Conservation (phyloP, 2,797 vertebrate genomes). For the Cyclura pinguis region DNA sequence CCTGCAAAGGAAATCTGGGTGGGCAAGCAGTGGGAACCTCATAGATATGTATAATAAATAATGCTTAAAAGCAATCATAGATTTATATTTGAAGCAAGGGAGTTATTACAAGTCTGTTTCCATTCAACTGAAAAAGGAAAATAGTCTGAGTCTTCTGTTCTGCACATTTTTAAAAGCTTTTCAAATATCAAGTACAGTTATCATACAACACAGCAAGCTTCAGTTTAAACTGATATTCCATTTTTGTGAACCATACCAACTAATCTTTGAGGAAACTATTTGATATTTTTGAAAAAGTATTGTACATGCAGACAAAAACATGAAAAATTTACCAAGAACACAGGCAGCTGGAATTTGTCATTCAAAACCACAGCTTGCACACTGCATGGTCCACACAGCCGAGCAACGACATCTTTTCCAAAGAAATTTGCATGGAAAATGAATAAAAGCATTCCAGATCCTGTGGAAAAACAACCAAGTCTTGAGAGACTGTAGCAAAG, state of each 20-base stretch:
- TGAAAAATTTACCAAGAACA: conserved; percentile 90
- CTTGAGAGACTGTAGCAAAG: conserved; percentile 29
- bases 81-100: background rate
- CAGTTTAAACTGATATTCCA: background rate
- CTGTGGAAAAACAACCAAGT: conserved; percentile 73
- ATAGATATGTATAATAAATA: background rate
- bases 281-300: background rate
- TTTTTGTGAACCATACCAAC: too few relatives aligned
- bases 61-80: background rate
- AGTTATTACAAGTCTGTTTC: background rate
- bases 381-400: conserved; percentile 94
- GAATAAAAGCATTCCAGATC: conserved; percentile 94
- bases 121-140: background rate
- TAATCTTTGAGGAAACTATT: background rate
- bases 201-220: background rate
- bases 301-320: background rate
- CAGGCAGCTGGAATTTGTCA: conserved; percentile 96
- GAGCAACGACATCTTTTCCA: conserved; percentile 88
- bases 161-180: background rate
- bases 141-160: background rate
- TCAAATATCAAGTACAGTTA: background rate
- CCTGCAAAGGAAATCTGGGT: background rate
- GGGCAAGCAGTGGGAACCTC: background rate
- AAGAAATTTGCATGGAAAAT: conserved; percentile 92
- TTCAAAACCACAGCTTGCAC: conserved; percentile 98